Percentiles rank a stretch among this genome's conserved stretches.
Evolutionary conservation across 2,797 vertebrate genomes (phyloP).

Genomic region (Notolabrus celidotus): DNA sequence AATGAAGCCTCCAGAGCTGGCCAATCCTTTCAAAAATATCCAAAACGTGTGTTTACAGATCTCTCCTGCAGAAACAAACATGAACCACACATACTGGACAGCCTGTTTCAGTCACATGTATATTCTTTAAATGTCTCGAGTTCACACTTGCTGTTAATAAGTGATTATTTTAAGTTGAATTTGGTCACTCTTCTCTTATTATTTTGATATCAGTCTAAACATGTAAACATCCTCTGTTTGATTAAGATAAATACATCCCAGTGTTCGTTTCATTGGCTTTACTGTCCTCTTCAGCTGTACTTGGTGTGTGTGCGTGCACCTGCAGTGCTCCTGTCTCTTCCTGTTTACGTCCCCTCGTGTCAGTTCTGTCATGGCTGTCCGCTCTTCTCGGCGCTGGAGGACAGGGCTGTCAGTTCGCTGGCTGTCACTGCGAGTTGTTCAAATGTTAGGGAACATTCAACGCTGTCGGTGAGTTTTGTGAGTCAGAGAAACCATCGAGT

Average conservation of each 20-base stretch:
- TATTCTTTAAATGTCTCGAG: too few species aligned
- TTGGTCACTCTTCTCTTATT: too few species aligned
- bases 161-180: too few species aligned
- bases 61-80: too few species aligned
- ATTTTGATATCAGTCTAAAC: too few species aligned
- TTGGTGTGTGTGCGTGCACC: constrained; percentile 27
- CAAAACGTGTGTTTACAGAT: too few species aligned
- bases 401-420: constrained; percentile 22
- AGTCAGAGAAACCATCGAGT: constrained; percentile 94
- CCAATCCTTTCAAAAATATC: too few species aligned
- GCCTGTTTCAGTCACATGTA: too few species aligned
- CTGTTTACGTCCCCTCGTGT: constrained; percentile 10
- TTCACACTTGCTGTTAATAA: too few species aligned
- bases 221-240: background rate
- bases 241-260: background rate
- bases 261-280: background rate
- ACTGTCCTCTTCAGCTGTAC: background rate
- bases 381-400: constrained; percentile 3
- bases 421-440: constrained; percentile 50
- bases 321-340: constrained; percentile 49
- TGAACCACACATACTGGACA: too few species aligned
- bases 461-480: constrained; percentile 99
- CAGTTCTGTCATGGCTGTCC: constrained; percentile 45
- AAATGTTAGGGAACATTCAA: constrained; percentile 96
- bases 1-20: too few species aligned